phyloP scores from a whole-genome alignment of 2,888 invertebrate genomes.

The Scelioninae gen. 2 region DNA sequence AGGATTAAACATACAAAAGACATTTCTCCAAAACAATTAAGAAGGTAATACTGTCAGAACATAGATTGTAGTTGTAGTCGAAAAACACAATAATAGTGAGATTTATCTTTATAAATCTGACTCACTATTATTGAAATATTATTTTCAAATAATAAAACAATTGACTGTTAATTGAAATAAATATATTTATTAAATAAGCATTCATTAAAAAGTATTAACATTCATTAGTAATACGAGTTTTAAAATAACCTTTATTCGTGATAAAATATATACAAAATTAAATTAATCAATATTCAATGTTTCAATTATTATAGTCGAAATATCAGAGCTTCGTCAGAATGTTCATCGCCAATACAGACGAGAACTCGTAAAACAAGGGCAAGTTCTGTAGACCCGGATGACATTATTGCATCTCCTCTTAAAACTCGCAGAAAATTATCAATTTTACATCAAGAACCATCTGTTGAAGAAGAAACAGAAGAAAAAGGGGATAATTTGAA shows the following conservation, averaged over 20 bases:
- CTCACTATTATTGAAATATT: too few species aligned
- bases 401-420: conserved; percentile 9
- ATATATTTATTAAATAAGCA: too few species aligned
- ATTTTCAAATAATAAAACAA: too few species aligned
- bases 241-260: too few species aligned
- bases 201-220: too few species aligned
- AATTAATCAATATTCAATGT: not conserved
- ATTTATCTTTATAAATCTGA: too few species aligned
- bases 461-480: conserved; percentile 27
- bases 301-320: conserved; percentile 14
- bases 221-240: too few species aligned
- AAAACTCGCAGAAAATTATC: conserved; percentile 20
- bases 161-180: too few species aligned
- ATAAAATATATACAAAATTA: not conserved
- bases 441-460: conserved; percentile 15
- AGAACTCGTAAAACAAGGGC: conserved; percentile 27
- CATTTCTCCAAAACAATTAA: conserved; percentile 14
- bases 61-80: too few species aligned
- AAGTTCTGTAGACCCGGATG: conserved; percentile 39
- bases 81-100: too few species aligned
- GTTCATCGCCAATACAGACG: conserved; percentile 22
- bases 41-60: too few species aligned
- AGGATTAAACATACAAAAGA: conserved; percentile 22
- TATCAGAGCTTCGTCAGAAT: conserved; percentile 31
- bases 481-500: not conserved